Evolutionary conservation across 1,140 invertebrate genomes (phyloP), one percentile per base, ranked within the genome.

Genomic region (Telenomus remus): DNA sequence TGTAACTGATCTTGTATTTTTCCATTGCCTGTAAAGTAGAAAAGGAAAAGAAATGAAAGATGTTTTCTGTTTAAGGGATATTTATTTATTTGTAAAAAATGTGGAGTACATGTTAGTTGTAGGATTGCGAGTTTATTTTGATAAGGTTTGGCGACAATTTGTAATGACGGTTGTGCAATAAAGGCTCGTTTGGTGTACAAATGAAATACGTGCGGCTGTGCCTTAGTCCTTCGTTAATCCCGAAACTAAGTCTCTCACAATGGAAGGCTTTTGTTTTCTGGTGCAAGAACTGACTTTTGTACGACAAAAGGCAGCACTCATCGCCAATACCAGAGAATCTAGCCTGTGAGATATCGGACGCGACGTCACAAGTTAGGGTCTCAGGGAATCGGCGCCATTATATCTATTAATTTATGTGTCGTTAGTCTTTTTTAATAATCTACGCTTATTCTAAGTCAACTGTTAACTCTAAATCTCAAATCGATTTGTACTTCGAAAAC

Each of bases 351-450:
- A 91, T 89, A 89, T 89, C 86, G 85, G 86, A 84, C 81, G 82
- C 86, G 87, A 90, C 90, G 89, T 92, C 91, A 92, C 91, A 92
- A 92, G 91, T 91, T 92, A 92, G 91, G 91, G 91, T 92, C 91
- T 92, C 92, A 92, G 91, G 92, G 91, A 92, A 91, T 88, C 90
- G 91, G 91, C 88, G 89, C 87, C 86, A 79, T 60, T 42, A 44
- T 35, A 49, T 48, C 44, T 70, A 43, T 53, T 53, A 39, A 39
- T 70, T 63, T 69, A 39, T 55, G 57, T 56, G 56, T 43, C 51
- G 37, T 63, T 49, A 57, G 27, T 66, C 50, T 63, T 48, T 2
- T 39, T 39, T 39, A 35, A 35, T 6, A 35, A 35, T 6, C 5
- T 11, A 9, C 9, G 9, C n/a, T 39, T n/a, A 39, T 2, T 39